Conservation (phyloP, 1,140 invertebrate genomes). For the Drosophila ananassae region DNA sequence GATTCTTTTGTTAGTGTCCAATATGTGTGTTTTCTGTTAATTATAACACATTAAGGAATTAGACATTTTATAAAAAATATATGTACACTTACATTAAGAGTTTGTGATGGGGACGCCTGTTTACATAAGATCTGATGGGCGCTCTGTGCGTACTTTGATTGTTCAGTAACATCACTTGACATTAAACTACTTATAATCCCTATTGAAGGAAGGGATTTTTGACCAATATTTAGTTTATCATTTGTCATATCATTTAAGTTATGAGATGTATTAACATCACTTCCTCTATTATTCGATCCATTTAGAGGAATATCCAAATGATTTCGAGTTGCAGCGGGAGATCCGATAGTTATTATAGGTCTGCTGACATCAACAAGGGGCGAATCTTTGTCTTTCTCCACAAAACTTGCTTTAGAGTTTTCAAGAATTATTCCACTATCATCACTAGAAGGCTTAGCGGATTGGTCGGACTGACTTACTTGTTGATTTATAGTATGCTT, state of each 20-base stretch:
- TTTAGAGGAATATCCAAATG: constrained; percentile 20
- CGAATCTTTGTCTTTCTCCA: constrained; percentile 51
- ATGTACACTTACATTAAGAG: constrained; percentile 49
- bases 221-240: constrained; percentile 28
- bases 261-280: constrained; percentile 26
- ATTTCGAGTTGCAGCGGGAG: constrained; percentile 5
- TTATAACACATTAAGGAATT: neutral
- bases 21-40: constrained; percentile 44
- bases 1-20: constrained; percentile 44
- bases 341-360: constrained; percentile 18
- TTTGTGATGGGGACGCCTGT: constrained; percentile 40
- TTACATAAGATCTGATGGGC: constrained; percentile 42
- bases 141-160: constrained; percentile 11
- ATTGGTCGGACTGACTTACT: constrained; percentile 42
- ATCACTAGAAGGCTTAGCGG: constrained; percentile 32
- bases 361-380: constrained; percentile 35
- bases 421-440: neutral
- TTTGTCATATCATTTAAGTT: constrained; percentile 28
- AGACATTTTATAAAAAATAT: neutral
- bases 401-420: constrained; percentile 14
- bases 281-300: constrained; percentile 11
- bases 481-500: constrained; percentile 53
- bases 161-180: constrained; percentile 34
- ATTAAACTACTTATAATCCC: constrained; percentile 38
- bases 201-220: constrained; percentile 14